Base-by-base conservation (phyloP, 2,113 vertebrate species). In the Tragelaphus buxtoni region DNA sequence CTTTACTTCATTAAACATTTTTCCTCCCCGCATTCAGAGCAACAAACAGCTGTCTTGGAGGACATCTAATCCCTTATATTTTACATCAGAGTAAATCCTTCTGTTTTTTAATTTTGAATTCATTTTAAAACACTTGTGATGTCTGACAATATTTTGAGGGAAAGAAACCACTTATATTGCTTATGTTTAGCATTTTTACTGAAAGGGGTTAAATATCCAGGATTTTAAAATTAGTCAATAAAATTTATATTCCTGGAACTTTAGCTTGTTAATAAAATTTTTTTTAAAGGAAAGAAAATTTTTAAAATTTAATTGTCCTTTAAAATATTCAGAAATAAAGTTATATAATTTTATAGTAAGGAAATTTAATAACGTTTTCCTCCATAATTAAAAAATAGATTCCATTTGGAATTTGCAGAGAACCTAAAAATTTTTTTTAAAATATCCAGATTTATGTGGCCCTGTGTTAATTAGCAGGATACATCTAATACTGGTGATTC, bases 1-100 rank as follows among this genome's bases (percentile, higher is more conserved):
- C 98, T 99, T 99, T 99, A 99, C 99, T 99, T 99, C 99, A 99
- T 99, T 99, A 99, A 99, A 99, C 98, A 98, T 98, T 99, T 99
- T 98, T 99, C 98, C 98, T 96, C 93, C 97, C 90, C 5, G 98
- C 98, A 98, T 99, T 99, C 99, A 98, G 98, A 98, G 99, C 98
- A 99, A 98, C 97, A 98, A 98, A 98, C 95, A 97, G 97, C 99
- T 98, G 97, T 99, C 98, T 99, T 99, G 98, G 99, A 99, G 99
- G 99, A 99, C 99, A 99, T 98, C 99, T 99, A 99, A 99, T 99
- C 98, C 99, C 98, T 99, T 98, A 30, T 98, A 97, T 97, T 98
- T 98, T 97, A 86, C 69, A 98, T 99, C 97, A 93, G 98, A 98
- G 97, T 96, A 98, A 98, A 98, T 98, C 94, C 97, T 98, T 98